A percentile compares a stretch with the other conserved stretches of the same genome.
These are phyloP conservation scores for Bursaphelenchus okinawaensis DNA, from an alignment of 2,888 invertebrate species.

Conservation along the genomic window DNA sequence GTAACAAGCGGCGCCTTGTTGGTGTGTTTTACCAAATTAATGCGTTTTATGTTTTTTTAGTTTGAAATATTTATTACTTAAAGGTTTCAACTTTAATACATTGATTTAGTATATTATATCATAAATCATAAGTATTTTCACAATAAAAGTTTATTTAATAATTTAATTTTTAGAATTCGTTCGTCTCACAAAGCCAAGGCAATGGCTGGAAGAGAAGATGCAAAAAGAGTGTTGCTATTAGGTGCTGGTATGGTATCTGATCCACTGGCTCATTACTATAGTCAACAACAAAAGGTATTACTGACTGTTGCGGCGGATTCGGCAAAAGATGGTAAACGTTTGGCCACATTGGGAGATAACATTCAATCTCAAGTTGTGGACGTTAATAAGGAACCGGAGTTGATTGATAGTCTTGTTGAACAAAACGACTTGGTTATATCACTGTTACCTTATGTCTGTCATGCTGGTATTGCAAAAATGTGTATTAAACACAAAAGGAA, in stretches of 20 bases:
- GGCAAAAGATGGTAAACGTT: conserved; percentile 78
- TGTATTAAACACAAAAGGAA: conserved; percentile 82
- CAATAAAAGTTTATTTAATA: too few species aligned
- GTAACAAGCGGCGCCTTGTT: too few species aligned
- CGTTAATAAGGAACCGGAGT: conserved; percentile 70
- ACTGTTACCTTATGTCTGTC: conserved; percentile 81
- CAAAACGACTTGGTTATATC: conserved; percentile 66
- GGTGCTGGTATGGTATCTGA: conserved; percentile 93
- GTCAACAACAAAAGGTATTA: conserved; percentile 71
- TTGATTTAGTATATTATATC: too few species aligned
- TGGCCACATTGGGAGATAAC: conserved; percentile 69
- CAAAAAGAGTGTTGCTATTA: conserved; percentile 70
- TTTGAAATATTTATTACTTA: too few species aligned
- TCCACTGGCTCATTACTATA: conserved; percentile 87
- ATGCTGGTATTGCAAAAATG: conserved; percentile 75
- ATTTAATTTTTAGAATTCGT: conserved; percentile 63
- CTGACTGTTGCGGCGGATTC: conserved; percentile 69
- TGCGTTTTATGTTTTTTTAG: too few species aligned
- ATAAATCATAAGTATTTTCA: too few species aligned
- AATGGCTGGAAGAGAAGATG: conserved; percentile 57
- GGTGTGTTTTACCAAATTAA: too few species aligned
- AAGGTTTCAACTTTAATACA: too few species aligned
- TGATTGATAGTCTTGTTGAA: conserved; percentile 69
- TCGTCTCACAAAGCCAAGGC: conserved; percentile 72
- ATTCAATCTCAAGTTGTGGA: conserved; percentile 67